phyloP scores from a whole-genome alignment of 2,113 vertebrate genomes.

The Grallaria varia region DNA sequence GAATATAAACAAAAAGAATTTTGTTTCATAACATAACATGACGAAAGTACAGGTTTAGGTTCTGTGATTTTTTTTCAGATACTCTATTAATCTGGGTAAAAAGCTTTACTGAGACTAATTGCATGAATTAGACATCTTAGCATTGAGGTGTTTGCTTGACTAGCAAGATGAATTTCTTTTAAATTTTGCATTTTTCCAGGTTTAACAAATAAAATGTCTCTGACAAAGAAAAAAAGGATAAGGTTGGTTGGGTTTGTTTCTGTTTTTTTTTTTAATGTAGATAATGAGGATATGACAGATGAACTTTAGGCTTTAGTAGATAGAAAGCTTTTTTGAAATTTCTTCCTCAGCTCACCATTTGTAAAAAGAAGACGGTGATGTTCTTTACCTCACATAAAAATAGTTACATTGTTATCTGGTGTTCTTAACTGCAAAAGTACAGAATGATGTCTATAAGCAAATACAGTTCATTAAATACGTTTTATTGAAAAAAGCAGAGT shows the following conservation, averaged over 20 bases:
- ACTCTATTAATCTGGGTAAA: neutral
- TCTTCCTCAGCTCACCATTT: neutral
- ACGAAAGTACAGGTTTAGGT: rapidly evolving
- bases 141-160: neutral
- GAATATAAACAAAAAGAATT: neutral
- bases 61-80: neutral
- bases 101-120: neutral
- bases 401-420: neutral
- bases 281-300: neutral
- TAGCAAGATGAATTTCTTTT: neutral
- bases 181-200: neutral
- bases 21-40: neutral
- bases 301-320: neutral
- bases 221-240: neutral
- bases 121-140: neutral
- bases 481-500: neutral
- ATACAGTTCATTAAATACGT: neutral
- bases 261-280: neutral
- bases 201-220: neutral
- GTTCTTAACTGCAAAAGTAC: neutral
- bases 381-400: neutral
- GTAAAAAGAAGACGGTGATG: neutral
- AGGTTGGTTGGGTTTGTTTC: rapidly evolving
- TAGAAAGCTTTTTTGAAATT: neutral
- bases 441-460: neutral